Evolutionary conservation across 2,113 vertebrate species (phyloP), one percentile per base, ranked within the genome.

Genomic region (Hipposideros armiger): DNA sequence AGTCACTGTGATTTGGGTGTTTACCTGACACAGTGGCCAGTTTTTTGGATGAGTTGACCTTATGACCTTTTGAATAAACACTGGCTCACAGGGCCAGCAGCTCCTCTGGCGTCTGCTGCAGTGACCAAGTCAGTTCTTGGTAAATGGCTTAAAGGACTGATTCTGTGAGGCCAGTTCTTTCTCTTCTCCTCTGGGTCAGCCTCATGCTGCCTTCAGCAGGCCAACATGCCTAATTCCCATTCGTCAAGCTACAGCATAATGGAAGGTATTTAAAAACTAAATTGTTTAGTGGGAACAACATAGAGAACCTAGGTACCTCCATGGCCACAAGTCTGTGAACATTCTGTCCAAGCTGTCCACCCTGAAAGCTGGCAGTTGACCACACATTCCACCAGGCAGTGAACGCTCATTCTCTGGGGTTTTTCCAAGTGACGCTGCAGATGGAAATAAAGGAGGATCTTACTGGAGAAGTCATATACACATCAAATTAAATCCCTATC

Each of bases 261-360:
- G 42, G 90, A 87, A 45, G 50, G 26, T 50, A 77, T 11, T 80
- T 36, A 54, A 94, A 67, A 78, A 45, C 26, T 40, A 4, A 90
- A 30, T 0, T 56, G 32, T 69, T 54, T 17, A 11, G 42, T 40
- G 26, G n/a, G 22, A 91, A 26, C 14, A 76, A 74, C n/a, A 89
- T 0, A 88, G 3, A 9, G 7, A 62, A 62, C 11, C 52, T 28
- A 96, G 96, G 95, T 99, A 99, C 99, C 99, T 97, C 98, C 98
- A 6, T 97, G 92, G 0, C 99, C 99, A 73, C 99, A 99, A 5
- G 99, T 99, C 70, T 99, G 99, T 13, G 99, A 99, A 94, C 99
- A 99, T 36, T 98, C 98, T 0, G 99, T 99, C 99, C 99, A 99
- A 6, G 98, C n/a, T 0, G 99, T 99, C 99, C 99, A 99, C 0